phyloP scores from a whole-genome alignment of 37 sponge, comb jelly and placozoan species.

The Ephydatia muelleri region DNA sequence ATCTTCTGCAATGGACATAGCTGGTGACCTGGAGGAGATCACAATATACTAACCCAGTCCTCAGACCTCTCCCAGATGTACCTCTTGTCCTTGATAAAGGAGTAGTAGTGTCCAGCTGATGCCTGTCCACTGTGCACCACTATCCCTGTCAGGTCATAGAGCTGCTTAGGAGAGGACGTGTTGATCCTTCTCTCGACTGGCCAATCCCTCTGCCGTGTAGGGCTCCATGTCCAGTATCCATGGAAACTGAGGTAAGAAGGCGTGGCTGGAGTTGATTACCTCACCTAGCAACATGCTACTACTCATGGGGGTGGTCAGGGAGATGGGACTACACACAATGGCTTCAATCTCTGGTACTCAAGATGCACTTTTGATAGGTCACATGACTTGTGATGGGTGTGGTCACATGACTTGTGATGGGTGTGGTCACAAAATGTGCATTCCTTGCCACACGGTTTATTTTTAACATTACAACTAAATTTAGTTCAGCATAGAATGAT shows the following conservation, averaged over 20 bases:
- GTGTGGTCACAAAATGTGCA: too few species aligned
- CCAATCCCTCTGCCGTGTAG: constrained; percentile 84
- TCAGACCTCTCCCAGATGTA: constrained; percentile 7
- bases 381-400: too few species aligned
- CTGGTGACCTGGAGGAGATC: neutral
- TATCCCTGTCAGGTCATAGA: constrained; percentile 83
- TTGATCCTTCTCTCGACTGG: constrained; percentile 54
- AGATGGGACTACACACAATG: neutral
- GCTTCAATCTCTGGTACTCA: neutral
- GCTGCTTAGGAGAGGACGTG: constrained; percentile 9
- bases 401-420: too few species aligned
- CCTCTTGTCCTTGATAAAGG: constrained; percentile 87
- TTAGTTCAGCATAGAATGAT: too few species aligned
- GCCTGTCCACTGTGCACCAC: constrained; percentile 97
- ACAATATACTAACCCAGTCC: neutral
- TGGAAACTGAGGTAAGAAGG: constrained; percentile 67
- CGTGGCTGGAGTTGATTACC: neutral
- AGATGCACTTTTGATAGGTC: too few species aligned
- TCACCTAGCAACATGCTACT: constrained; percentile 4
- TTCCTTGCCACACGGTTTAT: too few species aligned
- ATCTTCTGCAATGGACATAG: neutral
- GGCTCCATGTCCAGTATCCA: constrained; percentile 89
- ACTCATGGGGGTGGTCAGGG: neutral
- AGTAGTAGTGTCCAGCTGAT: constrained; percentile 96
- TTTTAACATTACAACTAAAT: too few species aligned